These are phyloP conservation scores for Polyodon spathula DNA, from an alignment of 2,113 vertebrate species.

Conservation along the genomic window DNA sequence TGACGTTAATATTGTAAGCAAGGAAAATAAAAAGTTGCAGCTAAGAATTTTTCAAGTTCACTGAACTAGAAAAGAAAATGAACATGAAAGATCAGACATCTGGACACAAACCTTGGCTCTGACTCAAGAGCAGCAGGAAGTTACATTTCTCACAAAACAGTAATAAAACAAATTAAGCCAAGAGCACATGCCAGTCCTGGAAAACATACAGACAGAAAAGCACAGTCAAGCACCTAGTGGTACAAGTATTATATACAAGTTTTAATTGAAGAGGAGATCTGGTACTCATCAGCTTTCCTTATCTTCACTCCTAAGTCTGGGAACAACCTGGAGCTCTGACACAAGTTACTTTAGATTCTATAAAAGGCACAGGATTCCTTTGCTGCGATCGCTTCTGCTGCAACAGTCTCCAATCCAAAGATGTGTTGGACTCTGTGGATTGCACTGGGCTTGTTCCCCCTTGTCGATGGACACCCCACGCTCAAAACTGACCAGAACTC, in stretches of 20 bases:
- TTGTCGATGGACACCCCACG: background rate
- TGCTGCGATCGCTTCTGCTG: background rate
- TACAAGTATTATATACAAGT: slow-evolving; percentile 3
- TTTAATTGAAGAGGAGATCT: slow-evolving; percentile 2
- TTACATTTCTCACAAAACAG: background rate
- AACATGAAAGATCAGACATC: background rate
- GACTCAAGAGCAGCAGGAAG: background rate
- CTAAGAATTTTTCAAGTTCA: background rate
- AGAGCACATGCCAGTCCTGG: background rate
- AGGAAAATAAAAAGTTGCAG: background rate
- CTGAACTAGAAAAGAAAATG: background rate
- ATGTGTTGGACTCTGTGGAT: slow-evolving; percentile 14
- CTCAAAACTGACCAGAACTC: background rate
- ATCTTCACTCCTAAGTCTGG: background rate
- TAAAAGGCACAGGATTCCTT: background rate
- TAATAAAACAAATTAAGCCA: background rate
- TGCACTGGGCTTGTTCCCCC: slow-evolving; percentile 1
- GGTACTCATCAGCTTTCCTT: slow-evolving; percentile 4
- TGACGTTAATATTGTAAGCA: background rate
- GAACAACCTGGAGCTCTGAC: slow-evolving; percentile 1
- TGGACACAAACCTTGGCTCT: background rate
- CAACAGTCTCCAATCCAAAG: background rate
- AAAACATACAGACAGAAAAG: background rate
- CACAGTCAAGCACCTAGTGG: background rate
- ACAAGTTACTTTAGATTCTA: background rate